Base-by-base conservation (phyloP, 2,888 invertebrate genomes). In the Cheilosia urbana region DNA sequence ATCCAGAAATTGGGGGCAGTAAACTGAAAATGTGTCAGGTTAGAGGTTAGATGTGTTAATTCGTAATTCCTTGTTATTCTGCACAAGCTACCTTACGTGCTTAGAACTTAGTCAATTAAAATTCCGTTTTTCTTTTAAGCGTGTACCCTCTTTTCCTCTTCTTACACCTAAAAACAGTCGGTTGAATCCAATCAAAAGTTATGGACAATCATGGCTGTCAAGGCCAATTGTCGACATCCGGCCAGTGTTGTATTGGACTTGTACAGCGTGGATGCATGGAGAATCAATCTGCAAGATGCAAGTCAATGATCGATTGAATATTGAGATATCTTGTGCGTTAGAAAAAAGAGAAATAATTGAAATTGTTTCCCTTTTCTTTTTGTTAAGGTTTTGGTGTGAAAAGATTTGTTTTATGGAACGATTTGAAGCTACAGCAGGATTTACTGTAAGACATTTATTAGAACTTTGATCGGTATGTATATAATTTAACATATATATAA, bases 191-290 rank as follows among this genome's bases (percentile, higher is more conserved):
- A 77, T 71, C 55, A 51, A 55, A 65, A 68, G 49, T 68, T 47
- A 49, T 58, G 24, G 62, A 17, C 60, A 73, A 73, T 79, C 79
- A 79, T 58, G 79, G 37, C 83, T 79, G 83, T 66, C 84, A 80
- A 71, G 80, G 60, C 75, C 69, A 80, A 84, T 84, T 80, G 75
- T 53, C 53, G 53, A 69, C 34, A 80, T 84, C 84, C 84, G 80
- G 75, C 80, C 84, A 75, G 75, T 80, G 57, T n/a, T 30, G 55
- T 58, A 62, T 66, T 34, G 68, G 21, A 66, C 19, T 27, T 55
- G 57, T 57, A 55, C 17, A 47, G n/a, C 19, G 34, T 72, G 45
- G 68, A 68, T 69, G 77, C 62, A 68, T 42, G 49, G 58, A 58
- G 24, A 55, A 40, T 49, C 57, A 58, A 68, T 51, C 45, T 66